Evolutionary conservation across 2,888 invertebrate genomes (phyloP), one percentile per base, ranked within the genome.

Genomic region (Eupithecia abbreviata): DNA sequence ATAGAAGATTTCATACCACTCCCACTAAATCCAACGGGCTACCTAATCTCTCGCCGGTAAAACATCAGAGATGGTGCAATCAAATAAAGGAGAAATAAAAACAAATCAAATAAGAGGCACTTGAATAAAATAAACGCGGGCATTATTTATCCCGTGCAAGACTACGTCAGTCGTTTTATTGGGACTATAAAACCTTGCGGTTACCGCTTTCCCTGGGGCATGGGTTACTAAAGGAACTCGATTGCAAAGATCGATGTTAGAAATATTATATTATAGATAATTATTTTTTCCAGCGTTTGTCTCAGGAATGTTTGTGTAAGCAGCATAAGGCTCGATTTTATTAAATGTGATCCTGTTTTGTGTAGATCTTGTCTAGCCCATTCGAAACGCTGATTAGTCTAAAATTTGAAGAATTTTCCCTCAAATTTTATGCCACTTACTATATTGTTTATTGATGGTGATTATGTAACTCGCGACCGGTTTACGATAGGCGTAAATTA

Each of bases 121-220:
- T 80, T 79, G 75, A 71, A 72, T 77, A 77, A 81, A 77, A 81
- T 81, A 81, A 82, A 73, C 79, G 73, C 69, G n/a, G 51, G 68
- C 78, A 77, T 83, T 81, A 81, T 81, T 81, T 80, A 77, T 74
- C 80, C 74, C 68, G 73, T 68, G 77, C 74, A 77, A 79, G 79
- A 80, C 83, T 79, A 79, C 82, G 84, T 85, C 85, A 80, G 81
- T 83, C 83, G 83, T 86, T 88, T 88, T 88, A 88, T 88, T 86
- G 85, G 84, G 83, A 82, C 85, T 76, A 80, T 85, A 85, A 86
- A 86, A 85, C 84, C 82, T 81, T 78, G 82, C 74, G 83, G 80
- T 80, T 81, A 75, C 80, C 72, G 7, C 72, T 49, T 74, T 71
- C 77, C 79, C 79, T 75, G 30, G 73, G 75, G 79, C 77, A 43